Base-by-base conservation (phyloP, 2,113 vertebrate species). In the Cyanoramphus novaezelandiae region DNA sequence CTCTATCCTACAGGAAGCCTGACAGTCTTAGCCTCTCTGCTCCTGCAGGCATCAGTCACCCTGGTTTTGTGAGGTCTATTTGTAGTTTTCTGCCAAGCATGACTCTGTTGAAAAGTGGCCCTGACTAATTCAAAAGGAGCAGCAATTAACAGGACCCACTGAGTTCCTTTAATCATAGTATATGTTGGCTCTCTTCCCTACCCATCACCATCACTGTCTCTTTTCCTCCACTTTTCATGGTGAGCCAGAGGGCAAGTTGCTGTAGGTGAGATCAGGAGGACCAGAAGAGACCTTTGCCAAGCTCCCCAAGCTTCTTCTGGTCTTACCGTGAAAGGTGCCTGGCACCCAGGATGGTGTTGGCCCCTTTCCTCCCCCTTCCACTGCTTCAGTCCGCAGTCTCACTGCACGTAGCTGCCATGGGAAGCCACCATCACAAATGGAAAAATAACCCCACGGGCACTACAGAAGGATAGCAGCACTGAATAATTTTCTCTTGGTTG, bases 311-410 rank as follows among this genome's bases (percentile, higher is more conserved):
- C 17, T 81, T 62, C 52, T 81, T 71, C 50, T 70, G 46, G 9
- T 75, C 49, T 77, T 57, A 28, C 20, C 63, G 31, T 47, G 29
- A 17, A 35, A 43, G 17, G 7, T 21, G 5, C 24, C 23, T 2
- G 1, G 25, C 3, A 19, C 27, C 13, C 47, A 53, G 17, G 28
- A 9, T 13, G 0, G 0, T 11, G 27, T n/a, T 4, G 3, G n/a
- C 4, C 11, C 39, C 28, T 50, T 27, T 92, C 15, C 55, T 67
- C 7, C 13, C 8, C 8, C 12, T 78, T 78, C 44, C 46, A 44
- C 21, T 43, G 23, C 52, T 33, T 28, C 49, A 55, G 35, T 24
- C 52, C 1, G 1, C 49, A 75, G 59, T 39, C 20, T 77, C 17
- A 31, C 50, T n/a, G 25, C 28, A 29, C 29, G 3, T 1, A 43